A percentile compares a stretch with the other conserved stretches of the same genome.
These are phyloP conservation scores for Siniperca undulata DNA, from an alignment of 2,797 vertebrate species.

Conservation along the genomic window DNA sequence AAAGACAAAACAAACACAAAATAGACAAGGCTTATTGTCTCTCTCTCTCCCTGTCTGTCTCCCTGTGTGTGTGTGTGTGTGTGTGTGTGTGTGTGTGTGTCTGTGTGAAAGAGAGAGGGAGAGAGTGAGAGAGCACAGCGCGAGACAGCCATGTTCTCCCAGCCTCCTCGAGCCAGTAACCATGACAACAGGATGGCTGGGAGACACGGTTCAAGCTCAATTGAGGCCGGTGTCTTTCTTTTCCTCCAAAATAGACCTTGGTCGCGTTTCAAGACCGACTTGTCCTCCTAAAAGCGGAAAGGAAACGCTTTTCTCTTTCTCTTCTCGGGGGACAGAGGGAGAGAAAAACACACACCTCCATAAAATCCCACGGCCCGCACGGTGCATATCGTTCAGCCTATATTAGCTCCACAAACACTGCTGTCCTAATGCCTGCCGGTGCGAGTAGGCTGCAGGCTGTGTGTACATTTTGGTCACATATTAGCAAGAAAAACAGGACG, in stretches of 20 bases:
- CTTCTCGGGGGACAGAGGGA: constrained; percentile 32
- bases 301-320: constrained; percentile 68
- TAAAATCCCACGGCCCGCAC: constrained; percentile 71
- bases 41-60: constrained; percentile 1
- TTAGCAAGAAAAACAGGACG: constrained; percentile 36
- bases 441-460: constrained; percentile 13
- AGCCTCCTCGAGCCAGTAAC: constrained; percentile 94
- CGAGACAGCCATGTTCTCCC: constrained; percentile 91
- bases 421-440: constrained; percentile 29
- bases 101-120: constrained; percentile 22
- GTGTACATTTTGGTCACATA: constrained; percentile 15
- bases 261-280: constrained; percentile 81
- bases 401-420: constrained; percentile 56
- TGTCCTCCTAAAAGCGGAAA: constrained; percentile 74
- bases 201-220: constrained; percentile 90
- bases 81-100: constrained; percentile 30
- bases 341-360: constrained; percentile 36
- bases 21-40: constrained; percentile 54
- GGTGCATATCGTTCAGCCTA: constrained; percentile 38
- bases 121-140: constrained; percentile 49
- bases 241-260: constrained; percentile 82
- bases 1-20: constrained; percentile 64
- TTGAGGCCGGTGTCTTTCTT: constrained; percentile 89
- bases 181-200: constrained; percentile 98
- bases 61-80: constrained; percentile 9